phyloP scores from a whole-genome alignment of 2,113 vertebrate genomes.

The Paralichthys olivaceus region DNA sequence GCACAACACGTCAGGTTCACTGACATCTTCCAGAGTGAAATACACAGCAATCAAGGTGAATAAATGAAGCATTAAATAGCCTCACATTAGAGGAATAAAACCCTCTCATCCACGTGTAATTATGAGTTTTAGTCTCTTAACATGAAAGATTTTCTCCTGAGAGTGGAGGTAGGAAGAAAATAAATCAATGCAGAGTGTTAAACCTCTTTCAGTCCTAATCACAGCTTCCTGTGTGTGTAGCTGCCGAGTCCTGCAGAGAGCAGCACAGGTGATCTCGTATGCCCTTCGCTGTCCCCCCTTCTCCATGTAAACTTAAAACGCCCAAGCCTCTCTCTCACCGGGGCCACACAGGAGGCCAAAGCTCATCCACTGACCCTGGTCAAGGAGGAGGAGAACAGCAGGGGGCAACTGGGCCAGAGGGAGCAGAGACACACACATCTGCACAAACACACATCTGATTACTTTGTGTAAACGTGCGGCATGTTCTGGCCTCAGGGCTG shows the following conservation, averaged over 20 bases:
- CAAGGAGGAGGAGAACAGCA: slow-evolving; percentile 37
- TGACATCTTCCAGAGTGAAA: slow-evolving; percentile 42
- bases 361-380: slow-evolving; percentile 62
- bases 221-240: slow-evolving; percentile 64
- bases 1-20: slow-evolving; percentile 6
- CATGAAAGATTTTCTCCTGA: slow-evolving; percentile 49
- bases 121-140: slow-evolving; percentile 62
- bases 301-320: neutral
- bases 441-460: slow-evolving; percentile 27
- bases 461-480: neutral
- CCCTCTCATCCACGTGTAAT: slow-evolving; percentile 59
- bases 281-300: neutral
- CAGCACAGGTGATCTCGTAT: slow-evolving; percentile 39
- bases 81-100: slow-evolving; percentile 54
- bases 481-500: slow-evolving; percentile 10
- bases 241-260: slow-evolving; percentile 38
- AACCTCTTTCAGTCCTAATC: slow-evolving; percentile 64
- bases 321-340: slow-evolving; percentile 2
- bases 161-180: slow-evolving; percentile 8
- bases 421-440: slow-evolving; percentile 37
- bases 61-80: slow-evolving; percentile 70
- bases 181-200: slow-evolving; percentile 17
- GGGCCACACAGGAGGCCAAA: slow-evolving; percentile 56
- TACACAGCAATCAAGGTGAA: slow-evolving; percentile 58
- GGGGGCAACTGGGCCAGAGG: slow-evolving; percentile 53